These are phyloP conservation scores for Vanessa tameamea DNA, from an alignment of 1,140 invertebrate species.

Conservation along the genomic window DNA sequence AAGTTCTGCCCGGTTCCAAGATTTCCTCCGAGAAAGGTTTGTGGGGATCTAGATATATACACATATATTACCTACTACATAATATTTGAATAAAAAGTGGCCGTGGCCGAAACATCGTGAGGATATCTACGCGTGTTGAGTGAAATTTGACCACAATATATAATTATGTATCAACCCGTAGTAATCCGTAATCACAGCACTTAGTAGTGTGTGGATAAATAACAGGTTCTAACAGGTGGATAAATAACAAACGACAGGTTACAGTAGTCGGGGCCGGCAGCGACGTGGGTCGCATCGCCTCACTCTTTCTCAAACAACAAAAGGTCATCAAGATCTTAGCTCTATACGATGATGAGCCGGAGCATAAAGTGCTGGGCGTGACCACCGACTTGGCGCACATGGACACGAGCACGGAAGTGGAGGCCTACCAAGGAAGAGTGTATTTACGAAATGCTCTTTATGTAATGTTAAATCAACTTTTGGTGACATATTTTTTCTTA, in stretches of 20 bases:
- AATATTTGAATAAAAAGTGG: too few relatives aligned
- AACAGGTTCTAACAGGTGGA: too few relatives aligned
- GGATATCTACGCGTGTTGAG: too few relatives aligned
- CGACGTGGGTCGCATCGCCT: slow-evolving; percentile 61
- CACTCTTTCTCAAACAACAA: slow-evolving; percentile 67
- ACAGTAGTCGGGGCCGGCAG: slow-evolving; percentile 64
- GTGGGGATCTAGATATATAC: not conserved
- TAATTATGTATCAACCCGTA: too few relatives aligned
- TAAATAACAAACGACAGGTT: too few relatives aligned
- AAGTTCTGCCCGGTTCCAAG: slow-evolving; percentile 54
- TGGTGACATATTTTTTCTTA: too few relatives aligned
- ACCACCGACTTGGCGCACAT: slow-evolving; percentile 69
- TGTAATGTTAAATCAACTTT: slow-evolving; percentile 39
- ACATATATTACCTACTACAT: too few relatives aligned
- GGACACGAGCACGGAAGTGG: slow-evolving; percentile 62
- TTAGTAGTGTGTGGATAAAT: too few relatives aligned
- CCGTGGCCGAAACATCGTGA: too few relatives aligned
- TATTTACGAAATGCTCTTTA: slow-evolving; percentile 55
- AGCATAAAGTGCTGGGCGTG: slow-evolving; percentile 54
- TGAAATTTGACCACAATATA: too few relatives aligned
- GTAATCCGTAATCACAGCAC: too few relatives aligned
- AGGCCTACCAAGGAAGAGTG: slow-evolving; percentile 62
- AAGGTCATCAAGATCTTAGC: slow-evolving; percentile 56
- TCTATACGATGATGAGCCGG: slow-evolving; percentile 60
- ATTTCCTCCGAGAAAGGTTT: slow-evolving; percentile 60